A percentile compares a stretch with the other conserved stretches of the same genome.
Evolutionary conservation across 2,113 vertebrate species (phyloP).

Genomic region (Halcyon malimbica): DNA sequence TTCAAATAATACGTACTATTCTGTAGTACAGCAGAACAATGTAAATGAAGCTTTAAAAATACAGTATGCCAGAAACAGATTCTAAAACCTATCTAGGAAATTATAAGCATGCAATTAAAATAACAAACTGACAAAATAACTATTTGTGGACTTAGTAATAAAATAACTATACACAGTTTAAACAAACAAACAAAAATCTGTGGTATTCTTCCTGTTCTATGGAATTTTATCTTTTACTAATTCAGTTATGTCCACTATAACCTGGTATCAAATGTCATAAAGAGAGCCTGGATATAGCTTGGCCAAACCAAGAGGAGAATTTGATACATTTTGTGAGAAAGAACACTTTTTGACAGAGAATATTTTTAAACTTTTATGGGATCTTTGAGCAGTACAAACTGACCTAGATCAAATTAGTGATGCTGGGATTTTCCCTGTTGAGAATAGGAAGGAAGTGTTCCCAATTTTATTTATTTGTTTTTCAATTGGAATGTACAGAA

Average conservation of each 20-base stretch:
- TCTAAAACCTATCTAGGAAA: background rate
- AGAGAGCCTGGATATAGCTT: background rate
- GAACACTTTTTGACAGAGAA: background rate
- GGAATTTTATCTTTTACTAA: background rate
- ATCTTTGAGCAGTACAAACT: background rate
- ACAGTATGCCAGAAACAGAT: background rate
- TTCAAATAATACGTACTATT: background rate
- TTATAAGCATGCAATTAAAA: constrained; percentile 12
- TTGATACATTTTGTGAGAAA: background rate
- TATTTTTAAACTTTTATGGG: background rate
- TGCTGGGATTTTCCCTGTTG: background rate
- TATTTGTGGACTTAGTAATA: background rate
- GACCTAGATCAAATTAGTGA: background rate
- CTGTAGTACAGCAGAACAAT: background rate
- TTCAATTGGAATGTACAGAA: background rate
- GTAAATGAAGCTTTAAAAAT: constrained; percentile 18
- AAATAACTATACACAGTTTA: background rate
- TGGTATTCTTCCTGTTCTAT: background rate
- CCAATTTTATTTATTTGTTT: background rate
- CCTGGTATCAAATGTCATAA: background rate
- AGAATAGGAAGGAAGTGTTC: background rate
- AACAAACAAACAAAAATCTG: background rate
- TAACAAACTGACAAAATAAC: background rate
- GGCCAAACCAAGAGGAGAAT: background rate
- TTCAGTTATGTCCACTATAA: background rate